Percentiles rank a stretch among this genome's conserved stretches.
phyloP scores from a whole-genome alignment of 2,888 invertebrate species.

The Aleiodes testaceus region DNA sequence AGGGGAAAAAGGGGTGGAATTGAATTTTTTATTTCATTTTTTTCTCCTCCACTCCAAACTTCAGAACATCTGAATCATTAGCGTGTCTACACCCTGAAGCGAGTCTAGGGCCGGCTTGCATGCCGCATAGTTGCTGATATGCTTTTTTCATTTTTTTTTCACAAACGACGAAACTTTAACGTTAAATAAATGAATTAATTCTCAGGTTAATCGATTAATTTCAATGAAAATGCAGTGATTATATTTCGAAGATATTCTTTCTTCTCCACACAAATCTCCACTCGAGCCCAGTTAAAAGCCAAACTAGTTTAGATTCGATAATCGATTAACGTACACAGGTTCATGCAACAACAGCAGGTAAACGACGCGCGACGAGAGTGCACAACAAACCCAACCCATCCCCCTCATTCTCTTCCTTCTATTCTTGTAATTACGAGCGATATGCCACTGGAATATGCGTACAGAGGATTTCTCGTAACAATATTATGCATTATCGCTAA shows the following conservation, averaged over 20 bases:
- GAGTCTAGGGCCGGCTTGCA: slow-evolving; percentile 23
- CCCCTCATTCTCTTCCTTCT: not conserved
- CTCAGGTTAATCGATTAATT: slow-evolving; percentile 43
- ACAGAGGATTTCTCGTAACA: slow-evolving; percentile 4
- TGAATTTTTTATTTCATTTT: not conserved
- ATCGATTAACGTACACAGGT: slow-evolving; percentile 33
- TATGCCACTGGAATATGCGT: not conserved
- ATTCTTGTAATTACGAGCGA: slow-evolving; percentile 23
- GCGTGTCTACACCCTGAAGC: slow-evolving; percentile 4
- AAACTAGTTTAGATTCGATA: slow-evolving; percentile 22
- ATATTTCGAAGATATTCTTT: not conserved
- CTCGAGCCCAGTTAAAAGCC: not conserved
- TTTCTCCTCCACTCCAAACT: not conserved
- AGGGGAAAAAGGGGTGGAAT: too few relatives aligned
- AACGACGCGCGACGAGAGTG: slow-evolving; percentile 27
- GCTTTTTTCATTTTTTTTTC: slow-evolving; percentile 29
- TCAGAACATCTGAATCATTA: slow-evolving; percentile 8
- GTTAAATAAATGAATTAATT: too few relatives aligned
- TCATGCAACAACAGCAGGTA: slow-evolving; percentile 11
- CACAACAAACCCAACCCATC: slow-evolving; percentile 25
- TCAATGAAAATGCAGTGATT: not conserved
- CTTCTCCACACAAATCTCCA: not conserved
- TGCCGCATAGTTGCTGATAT: slow-evolving; percentile 33
- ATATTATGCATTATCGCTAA: slow-evolving; percentile 17
- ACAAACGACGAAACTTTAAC: slow-evolving; percentile 38